Percentiles rank a stretch among this genome's conserved stretches.
Conservation (phyloP, 2,888 invertebrate species). For the Exocentrus adspersus region DNA sequence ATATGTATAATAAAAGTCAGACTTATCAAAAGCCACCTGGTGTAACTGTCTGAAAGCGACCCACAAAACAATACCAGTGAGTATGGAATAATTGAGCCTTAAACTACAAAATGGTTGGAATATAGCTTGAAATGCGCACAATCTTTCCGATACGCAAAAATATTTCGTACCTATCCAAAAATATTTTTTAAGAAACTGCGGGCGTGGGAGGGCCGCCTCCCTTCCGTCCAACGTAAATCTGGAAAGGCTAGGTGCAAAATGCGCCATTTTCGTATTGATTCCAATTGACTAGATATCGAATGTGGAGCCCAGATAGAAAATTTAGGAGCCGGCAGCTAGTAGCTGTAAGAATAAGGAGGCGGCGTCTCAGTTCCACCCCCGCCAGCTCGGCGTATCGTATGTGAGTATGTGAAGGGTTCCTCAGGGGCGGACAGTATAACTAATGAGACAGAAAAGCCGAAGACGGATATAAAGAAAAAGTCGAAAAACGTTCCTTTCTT, state of each 20-base stretch:
- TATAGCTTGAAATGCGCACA: too few relatives aligned
- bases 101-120: too few relatives aligned
- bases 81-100: too few relatives aligned
- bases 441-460: constrained; percentile 42
- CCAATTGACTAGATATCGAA: constrained; percentile 58
- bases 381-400: constrained; percentile 60
- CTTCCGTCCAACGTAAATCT: constrained; percentile 5
- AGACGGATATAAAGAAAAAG: constrained; percentile 37
- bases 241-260: constrained; percentile 32
- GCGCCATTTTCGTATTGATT: constrained; percentile 61
- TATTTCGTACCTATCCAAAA: too few relatives aligned
- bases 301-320: constrained; percentile 54
- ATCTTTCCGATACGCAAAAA: too few relatives aligned
- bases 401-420: constrained; percentile 61
- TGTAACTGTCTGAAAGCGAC: too few relatives aligned
- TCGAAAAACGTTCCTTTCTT: constrained; percentile 31
- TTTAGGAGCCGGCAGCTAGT: constrained; percentile 39
- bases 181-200: not conserved
- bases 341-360: constrained; percentile 50
- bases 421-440: constrained; percentile 58
- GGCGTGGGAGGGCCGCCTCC: constrained; percentile 5
- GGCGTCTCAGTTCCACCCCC: constrained; percentile 57
- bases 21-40: too few relatives aligned
- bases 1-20: too few relatives aligned
- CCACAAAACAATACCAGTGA: too few relatives aligned